Percentiles rank a stretch among this genome's conserved stretches.
Conservation (phyloP, 2,888 invertebrate genomes). For the Bugulina stolonifera region DNA sequence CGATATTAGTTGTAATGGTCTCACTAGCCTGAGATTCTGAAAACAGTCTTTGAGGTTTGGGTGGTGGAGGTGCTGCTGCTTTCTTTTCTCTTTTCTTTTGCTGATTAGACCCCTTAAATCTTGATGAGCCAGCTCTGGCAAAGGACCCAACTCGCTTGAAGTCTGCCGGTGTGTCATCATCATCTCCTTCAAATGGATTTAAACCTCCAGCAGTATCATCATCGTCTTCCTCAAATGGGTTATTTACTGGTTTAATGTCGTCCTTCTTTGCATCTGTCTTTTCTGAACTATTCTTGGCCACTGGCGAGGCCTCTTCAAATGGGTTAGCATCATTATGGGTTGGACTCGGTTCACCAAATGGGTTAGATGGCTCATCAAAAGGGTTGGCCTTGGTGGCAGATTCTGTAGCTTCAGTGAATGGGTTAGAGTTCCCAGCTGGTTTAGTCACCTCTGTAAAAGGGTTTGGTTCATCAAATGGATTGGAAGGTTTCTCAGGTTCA, state of each 20-base stretch:
- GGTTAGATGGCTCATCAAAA: conserved; percentile 8
- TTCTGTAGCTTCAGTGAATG: not conserved
- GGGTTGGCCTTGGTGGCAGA: not conserved
- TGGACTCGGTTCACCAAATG: not conserved
- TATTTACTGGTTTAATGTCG: not conserved
- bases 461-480: not conserved
- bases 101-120: not conserved
- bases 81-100: not conserved
- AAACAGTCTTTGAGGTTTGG: conserved; percentile 11
- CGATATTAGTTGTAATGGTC: not conserved
- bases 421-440: not conserved
- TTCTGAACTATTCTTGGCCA: not conserved
- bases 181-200: not conserved
- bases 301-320: not conserved
- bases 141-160: conserved; percentile 8
- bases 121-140: not conserved
- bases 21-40: too few relatives aligned
- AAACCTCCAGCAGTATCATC: not conserved
- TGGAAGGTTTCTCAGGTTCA: not conserved
- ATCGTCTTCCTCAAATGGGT: conserved; percentile 9
- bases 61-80: conserved; percentile 8
- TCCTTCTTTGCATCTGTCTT: not conserved
- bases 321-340: not conserved
- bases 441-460: not conserved
- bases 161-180: not conserved